A percentile compares a stretch with the other conserved stretches of the same genome.
phyloP scores from a whole-genome alignment of 2,888 invertebrate genomes.

The Ariolimax columbianus region DNA sequence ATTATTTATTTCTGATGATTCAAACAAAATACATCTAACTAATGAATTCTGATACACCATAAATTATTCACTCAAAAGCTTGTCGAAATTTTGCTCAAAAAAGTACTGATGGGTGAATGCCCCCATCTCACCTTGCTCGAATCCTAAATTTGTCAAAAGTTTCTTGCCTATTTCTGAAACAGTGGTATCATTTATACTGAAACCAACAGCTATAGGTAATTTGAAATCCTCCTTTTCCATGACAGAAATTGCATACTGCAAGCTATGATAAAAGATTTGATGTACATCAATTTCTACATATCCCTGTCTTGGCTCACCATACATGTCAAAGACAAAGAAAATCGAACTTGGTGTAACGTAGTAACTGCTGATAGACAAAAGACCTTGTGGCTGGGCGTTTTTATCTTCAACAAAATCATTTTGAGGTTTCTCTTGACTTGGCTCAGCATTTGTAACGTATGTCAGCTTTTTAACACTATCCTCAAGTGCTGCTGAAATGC shows the following conservation, averaged over 20 bases:
- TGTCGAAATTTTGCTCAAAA: constrained; percentile 36
- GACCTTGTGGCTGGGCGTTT: background rate
- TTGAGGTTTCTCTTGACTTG: no score
- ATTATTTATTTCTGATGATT: background rate
- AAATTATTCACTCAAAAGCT: background rate
- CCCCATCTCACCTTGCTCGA: background rate
- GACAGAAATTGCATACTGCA: background rate
- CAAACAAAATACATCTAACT: background rate
- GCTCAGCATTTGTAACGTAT: background rate
- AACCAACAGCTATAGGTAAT: background rate
- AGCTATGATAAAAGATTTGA: background rate
- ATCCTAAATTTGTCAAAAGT: background rate
- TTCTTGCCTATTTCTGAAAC: background rate
- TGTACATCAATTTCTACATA: background rate
- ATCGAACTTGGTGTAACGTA: constrained; percentile 1
- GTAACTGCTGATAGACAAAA: background rate
- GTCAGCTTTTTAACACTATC: background rate
- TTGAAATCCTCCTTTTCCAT: background rate
- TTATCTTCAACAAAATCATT: background rate
- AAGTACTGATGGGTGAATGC: background rate
- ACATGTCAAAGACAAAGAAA: background rate
- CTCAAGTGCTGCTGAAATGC: background rate
- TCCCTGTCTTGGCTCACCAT: background rate
- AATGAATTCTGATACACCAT: background rate
- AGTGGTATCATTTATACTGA: background rate